phyloP scores from a whole-genome alignment of 2,888 invertebrate species.

The Auanema freiburgensis region DNA sequence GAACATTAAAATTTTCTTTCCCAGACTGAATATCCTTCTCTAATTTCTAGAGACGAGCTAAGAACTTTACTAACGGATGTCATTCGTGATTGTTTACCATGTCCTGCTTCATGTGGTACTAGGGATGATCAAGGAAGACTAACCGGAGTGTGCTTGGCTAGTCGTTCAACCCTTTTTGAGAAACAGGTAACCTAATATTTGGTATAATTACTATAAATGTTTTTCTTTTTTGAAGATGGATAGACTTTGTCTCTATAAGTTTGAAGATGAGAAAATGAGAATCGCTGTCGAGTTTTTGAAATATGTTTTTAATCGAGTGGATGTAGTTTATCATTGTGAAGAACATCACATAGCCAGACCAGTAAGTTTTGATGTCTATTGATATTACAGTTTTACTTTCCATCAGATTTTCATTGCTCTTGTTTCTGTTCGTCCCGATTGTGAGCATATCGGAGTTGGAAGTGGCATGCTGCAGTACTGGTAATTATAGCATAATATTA shows the following conservation, averaged over 20 bases:
- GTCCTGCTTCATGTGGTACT: conserved; percentile 29
- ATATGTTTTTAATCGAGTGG: conserved; percentile 44
- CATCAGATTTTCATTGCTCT: conserved; percentile 36
- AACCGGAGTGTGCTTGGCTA: conserved; percentile 40
- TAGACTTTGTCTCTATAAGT: conserved; percentile 39
- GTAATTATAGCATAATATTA: conserved; percentile 15
- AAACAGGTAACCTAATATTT: conserved; percentile 25
- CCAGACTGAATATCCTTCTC: background rate
- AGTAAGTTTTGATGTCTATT: conserved; percentile 18
- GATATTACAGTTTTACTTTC: conserved; percentile 1
- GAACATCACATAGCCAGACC: conserved; percentile 33
- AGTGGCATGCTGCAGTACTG: conserved; percentile 29
- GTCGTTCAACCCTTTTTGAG: conserved; percentile 35
- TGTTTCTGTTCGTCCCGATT: conserved; percentile 30
- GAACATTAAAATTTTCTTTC: too few relatives aligned
- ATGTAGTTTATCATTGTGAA: conserved; percentile 36
- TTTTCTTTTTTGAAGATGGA: conserved; percentile 35
- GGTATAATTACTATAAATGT: conserved; percentile 3
- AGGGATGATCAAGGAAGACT: conserved; percentile 24
- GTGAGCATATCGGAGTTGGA: conserved; percentile 27
- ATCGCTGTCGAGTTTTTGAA: conserved; percentile 43
- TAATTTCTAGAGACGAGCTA: conserved; percentile 26
- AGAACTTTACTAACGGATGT: conserved; percentile 33
- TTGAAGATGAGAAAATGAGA: conserved; percentile 27
- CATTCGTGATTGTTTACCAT: conserved; percentile 34